These are phyloP conservation scores for Ostrea denselamellosa DNA, from an alignment of 1,140 invertebrate genomes.

Conservation along the genomic window DNA sequence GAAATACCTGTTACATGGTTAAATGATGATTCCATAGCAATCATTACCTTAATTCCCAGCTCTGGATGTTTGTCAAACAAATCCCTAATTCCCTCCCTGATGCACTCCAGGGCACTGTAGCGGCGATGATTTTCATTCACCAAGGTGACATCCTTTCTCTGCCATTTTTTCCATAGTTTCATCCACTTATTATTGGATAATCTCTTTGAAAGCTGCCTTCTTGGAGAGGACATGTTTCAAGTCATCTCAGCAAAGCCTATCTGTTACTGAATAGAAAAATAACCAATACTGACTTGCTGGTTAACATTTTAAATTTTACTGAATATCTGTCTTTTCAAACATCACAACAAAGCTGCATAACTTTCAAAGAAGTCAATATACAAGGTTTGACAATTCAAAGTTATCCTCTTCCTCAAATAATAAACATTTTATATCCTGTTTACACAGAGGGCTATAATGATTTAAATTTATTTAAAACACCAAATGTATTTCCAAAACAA, in stretches of 20 bases:
- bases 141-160: slow-evolving; percentile 58
- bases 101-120: slow-evolving; percentile 55
- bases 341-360: no score
- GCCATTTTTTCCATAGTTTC: slow-evolving; percentile 52
- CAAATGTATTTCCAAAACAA: no score
- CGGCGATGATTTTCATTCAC: slow-evolving; percentile 59
- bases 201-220: background rate
- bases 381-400: no score
- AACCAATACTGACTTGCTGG: no score
- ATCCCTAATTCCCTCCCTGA: slow-evolving; percentile 57
- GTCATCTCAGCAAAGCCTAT: background rate
- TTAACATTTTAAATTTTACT: no score
- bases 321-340: no score
- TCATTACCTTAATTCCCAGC: slow-evolving; percentile 42
- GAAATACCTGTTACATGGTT: no score
- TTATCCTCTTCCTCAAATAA: no score
- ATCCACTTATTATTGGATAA: slow-evolving; percentile 54
- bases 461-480: no score
- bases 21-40: background rate
- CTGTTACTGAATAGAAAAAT: background rate
- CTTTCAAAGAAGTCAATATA: no score
- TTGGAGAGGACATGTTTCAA: background rate
- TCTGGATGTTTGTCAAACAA: slow-evolving; percentile 52
- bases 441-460: no score
- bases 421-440: no score